Base-by-base conservation (phyloP, 2,888 invertebrate species). In the Scotopteryx bipunctaria region DNA sequence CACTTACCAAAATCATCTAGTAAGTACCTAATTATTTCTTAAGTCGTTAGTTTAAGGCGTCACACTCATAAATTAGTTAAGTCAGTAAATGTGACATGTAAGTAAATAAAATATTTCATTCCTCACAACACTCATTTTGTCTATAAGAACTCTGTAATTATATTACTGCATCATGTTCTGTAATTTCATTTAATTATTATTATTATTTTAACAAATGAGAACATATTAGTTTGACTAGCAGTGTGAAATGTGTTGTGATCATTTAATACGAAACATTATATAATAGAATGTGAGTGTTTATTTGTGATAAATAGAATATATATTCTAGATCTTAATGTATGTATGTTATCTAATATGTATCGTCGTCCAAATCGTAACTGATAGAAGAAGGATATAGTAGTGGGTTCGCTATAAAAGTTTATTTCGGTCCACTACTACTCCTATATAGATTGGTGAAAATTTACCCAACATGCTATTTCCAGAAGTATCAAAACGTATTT, bases 1-100 rank as follows among this genome's bases (percentile, higher is more conserved):
- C 69, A 73, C 67, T 68, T 80, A 83, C 83, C 86, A 83, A 81
- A 82, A 78, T 77, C 75, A 73, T 72, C 74, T 83, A 80, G 86
- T 86, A 86, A 80, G 85, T 86, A 86, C 86, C 84, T 86, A 81
- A 83, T 76, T 81, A 84, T 58, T 32, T 76, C 21, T 67, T 80
- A 80, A 82, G 76, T 74, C 78, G 71, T 79, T 75, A 71, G 67
- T 64, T 61, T 76, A 73, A 71, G 69, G 65, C 59, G 59, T 70
- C 68, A 69, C 60, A 67, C 60, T 57, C 69, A 67, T 51, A 49
- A 37, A 42, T 49, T 65, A 60, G 51, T 61, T 64, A 65, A 64
- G 61, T 59, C 54, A 62, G 57, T 68, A 38, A 35, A 59, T 66
- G 45, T 64, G 62, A 67, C 60, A 58, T 78, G 75, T 78, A 78